Base-by-base conservation (phyloP, 2,113 vertebrate genomes). In the Rhombomys opimus region DNA sequence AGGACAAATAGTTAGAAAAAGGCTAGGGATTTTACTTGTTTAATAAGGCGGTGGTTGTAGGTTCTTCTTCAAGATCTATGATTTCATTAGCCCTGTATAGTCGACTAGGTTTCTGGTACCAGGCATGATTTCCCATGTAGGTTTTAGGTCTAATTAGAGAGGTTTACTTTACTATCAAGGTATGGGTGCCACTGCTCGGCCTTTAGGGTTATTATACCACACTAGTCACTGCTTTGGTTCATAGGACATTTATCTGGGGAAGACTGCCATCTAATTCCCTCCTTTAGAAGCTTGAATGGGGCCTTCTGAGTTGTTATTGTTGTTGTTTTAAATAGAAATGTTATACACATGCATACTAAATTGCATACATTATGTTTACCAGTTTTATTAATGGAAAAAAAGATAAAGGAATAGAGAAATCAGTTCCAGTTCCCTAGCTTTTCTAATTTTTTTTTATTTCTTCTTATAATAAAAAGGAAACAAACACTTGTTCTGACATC, bases 371-470 rank as follows among this genome's bases (percentile, higher is more conserved):
- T 87, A 80, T 25, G 15, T 20, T 92, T 15, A 59, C 27, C 14
- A 65, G 67, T 72, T 90, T 95, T 68, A 84, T 65, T 59, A 57
- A 32, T 81, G 3, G 15, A 85, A 72, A 93, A 92, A 57, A 90
- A 15, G 30, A 63, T 59, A 63, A 38, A 7, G 10, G 17, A 78
- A 7, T 18, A 63, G 78, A 30, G 22, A 80, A 4, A 1, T 22
- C 13, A 27, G 17, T 68, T 95, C 2, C 68, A 54, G 18, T 52
- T 95, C 3, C 76, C 38, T 12, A 38, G 13, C 0, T 93, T 93
- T 87, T 50, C 80, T 72, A 50, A 41, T 1, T 18, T 75, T 18
- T 75, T 35, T 25, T 63, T 14, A 38, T 22, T 63, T 84, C 7
- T 92, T 84, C 32, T 92, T 20, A 54, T 63, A 54, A 46, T 35